Percentiles rank a stretch among this genome's conserved stretches.
phyloP scores from a whole-genome alignment of 1,140 invertebrate species.

The Lasioglossum baleicum region DNA sequence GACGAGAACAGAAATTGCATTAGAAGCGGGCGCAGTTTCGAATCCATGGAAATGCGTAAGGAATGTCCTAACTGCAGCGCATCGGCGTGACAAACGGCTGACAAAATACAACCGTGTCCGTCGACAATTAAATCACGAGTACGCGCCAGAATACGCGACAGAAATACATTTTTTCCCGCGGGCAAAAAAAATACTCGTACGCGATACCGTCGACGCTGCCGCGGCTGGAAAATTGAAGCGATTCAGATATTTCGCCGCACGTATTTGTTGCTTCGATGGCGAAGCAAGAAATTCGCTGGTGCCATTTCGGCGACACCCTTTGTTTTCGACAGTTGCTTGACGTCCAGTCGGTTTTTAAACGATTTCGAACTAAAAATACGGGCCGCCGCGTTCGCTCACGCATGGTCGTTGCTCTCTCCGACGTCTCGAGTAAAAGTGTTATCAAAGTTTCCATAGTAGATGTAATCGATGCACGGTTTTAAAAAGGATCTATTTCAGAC shows the following conservation, averaged over 20 bases:
- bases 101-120: background rate
- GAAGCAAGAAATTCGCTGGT: background rate
- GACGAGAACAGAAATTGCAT: slow-evolving; percentile 2
- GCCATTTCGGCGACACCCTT: background rate
- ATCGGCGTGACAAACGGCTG: background rate
- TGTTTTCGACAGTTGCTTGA: background rate
- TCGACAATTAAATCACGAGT: background rate
- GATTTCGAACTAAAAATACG: background rate
- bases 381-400: background rate
- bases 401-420: too few relatives aligned
- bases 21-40: background rate
- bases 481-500: too few relatives aligned
- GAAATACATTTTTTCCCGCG: too few relatives aligned
- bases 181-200: background rate
- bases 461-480: too few relatives aligned
- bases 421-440: too few relatives aligned
- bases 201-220: background rate
- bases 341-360: background rate
- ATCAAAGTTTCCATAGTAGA: too few relatives aligned
- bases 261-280: background rate
- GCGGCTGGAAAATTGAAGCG: background rate
- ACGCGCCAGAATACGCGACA: background rate
- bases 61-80: background rate
- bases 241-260: background rate
- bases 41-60: background rate